phyloP scores from a whole-genome alignment of 2,797 vertebrate genomes.

The Chelon auratus region DNA sequence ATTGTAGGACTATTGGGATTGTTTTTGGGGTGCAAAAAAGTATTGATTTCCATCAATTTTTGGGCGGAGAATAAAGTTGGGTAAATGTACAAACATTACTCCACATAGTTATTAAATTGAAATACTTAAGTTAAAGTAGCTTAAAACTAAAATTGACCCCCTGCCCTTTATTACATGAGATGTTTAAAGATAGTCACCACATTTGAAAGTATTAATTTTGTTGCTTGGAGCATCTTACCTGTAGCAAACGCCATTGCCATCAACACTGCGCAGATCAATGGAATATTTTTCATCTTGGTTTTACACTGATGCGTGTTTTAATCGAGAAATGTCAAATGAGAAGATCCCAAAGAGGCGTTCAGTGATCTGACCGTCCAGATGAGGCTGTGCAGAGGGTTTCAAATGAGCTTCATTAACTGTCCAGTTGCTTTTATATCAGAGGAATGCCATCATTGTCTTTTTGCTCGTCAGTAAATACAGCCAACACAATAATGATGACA shows the following conservation, averaged over 20 bases:
- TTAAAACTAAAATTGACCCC: neutral
- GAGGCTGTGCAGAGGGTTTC: neutral
- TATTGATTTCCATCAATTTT: too few relatives aligned
- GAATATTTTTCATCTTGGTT: conserved; percentile 37
- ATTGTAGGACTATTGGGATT: too few relatives aligned
- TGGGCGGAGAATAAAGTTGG: neutral
- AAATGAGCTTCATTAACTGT: neutral
- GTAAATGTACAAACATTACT: neutral
- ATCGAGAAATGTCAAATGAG: neutral
- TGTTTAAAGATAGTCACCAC: neutral
- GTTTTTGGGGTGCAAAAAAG: too few relatives aligned
- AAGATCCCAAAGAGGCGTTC: neutral
- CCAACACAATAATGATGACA: too few relatives aligned
- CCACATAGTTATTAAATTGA: neutral
- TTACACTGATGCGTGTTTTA: neutral
- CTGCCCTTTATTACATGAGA: too few relatives aligned
- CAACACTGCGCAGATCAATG: conserved; percentile 15
- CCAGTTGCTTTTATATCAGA: conserved; percentile 26
- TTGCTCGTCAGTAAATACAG: neutral
- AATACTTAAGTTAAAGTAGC: neutral
- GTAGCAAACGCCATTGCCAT: conserved; percentile 23
- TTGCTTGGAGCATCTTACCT: conserved; percentile 32
- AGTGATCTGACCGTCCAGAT: neutral
- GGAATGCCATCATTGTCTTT: neutral
- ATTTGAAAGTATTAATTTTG: neutral